A percentile compares a stretch with the other conserved stretches of the same genome.
phyloP scores from a whole-genome alignment of 2,797 vertebrate species.

The Halcyon smyrnensis region DNA sequence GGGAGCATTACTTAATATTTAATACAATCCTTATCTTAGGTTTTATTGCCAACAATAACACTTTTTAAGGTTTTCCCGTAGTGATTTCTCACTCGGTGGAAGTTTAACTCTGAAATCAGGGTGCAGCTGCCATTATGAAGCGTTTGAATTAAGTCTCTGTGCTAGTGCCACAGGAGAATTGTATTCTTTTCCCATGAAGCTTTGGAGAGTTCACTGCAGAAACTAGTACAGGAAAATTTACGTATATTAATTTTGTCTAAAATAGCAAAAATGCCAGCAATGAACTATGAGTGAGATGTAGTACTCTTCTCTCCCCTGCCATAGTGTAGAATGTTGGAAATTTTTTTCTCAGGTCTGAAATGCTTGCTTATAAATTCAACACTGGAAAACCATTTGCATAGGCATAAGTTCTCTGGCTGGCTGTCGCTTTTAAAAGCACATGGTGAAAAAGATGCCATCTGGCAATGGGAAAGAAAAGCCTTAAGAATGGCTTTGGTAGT shows the following conservation, averaged over 20 bases:
- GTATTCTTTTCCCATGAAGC: neutral
- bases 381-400: neutral
- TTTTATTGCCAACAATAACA: neutral
- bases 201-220: neutral
- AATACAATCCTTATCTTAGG: neutral
- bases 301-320: neutral
- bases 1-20: neutral
- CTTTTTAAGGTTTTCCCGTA: neutral
- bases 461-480: neutral
- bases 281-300: neutral
- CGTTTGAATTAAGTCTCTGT: neutral
- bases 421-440: neutral
- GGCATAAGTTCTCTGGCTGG: neutral
- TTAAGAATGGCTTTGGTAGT: neutral
- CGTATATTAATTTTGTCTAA: neutral
- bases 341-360: neutral
- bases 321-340: neutral
- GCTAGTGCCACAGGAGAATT: neutral
- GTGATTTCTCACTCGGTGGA: neutral
- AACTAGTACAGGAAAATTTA: neutral
- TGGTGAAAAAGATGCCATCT: neutral
- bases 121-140: neutral
- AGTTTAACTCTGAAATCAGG: neutral
- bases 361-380: neutral
- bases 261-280: neutral